Evolutionary conservation across 2,797 vertebrate species (phyloP).

Genomic region (Phataginus tetradactyla): DNA sequence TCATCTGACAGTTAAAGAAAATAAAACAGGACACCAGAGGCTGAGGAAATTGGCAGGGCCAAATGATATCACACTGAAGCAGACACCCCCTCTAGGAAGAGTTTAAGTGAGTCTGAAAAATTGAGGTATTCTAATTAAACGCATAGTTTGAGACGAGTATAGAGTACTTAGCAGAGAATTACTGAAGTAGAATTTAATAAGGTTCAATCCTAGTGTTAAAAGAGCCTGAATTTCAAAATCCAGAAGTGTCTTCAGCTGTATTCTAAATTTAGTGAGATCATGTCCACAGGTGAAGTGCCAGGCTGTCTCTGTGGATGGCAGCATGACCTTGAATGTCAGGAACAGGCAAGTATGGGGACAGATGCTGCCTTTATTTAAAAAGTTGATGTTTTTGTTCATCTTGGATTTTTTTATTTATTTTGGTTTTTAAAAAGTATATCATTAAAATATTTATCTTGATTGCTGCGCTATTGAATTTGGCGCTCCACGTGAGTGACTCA

Average conservation of each 20-base stretch:
- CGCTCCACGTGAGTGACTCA: not conserved
- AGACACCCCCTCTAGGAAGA: not conserved
- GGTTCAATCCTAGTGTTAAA: slow-evolving; percentile 14
- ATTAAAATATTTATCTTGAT: not conserved
- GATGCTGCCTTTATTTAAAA: not conserved
- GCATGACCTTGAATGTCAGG: rapidly evolving
- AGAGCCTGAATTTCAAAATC: slow-evolving; percentile 27
- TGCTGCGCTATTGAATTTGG: not conserved
- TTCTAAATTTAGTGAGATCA: not conserved
- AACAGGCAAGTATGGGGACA: too few species aligned
- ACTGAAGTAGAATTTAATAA: slow-evolving; percentile 52
- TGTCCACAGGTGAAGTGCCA: not conserved
- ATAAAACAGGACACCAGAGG: slow-evolving; percentile 4
- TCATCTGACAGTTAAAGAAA: not conserved
- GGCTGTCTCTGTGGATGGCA: not conserved
- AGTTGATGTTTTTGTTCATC: not conserved
- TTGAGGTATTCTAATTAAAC: slow-evolving; percentile 61
- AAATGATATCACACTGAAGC: not conserved
- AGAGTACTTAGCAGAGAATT: slow-evolving; percentile 49
- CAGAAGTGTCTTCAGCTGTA: not conserved
- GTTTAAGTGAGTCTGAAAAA: slow-evolving; percentile 1
- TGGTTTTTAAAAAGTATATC: not conserved
- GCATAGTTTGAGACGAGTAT: not conserved
- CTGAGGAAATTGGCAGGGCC: not conserved
- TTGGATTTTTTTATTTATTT: not conserved